A percentile compares a stretch with the other conserved stretches of the same genome.
Evolutionary conservation across 2,888 invertebrate species (phyloP).

Genomic region (Mythimna vitellina): DNA sequence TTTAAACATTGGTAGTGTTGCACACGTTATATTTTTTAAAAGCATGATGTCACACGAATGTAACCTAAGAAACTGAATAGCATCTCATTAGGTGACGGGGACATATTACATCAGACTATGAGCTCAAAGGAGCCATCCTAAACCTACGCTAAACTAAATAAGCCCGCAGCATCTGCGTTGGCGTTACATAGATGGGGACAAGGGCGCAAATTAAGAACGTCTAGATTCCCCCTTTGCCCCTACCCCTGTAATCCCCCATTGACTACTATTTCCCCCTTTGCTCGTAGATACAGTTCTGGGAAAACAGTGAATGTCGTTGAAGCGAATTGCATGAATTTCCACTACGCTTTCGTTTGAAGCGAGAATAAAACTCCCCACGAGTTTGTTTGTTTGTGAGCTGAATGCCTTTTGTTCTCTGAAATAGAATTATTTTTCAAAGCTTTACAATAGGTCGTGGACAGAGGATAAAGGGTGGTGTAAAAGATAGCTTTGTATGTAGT

Average conservation of each 20-base stretch:
- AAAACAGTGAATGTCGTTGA: slow-evolving; percentile 41
- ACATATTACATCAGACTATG: slow-evolving; percentile 6
- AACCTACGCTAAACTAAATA: slow-evolving; percentile 33
- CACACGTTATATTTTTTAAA: not conserved
- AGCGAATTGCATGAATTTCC: slow-evolving; percentile 27
- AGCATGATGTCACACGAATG: not conserved
- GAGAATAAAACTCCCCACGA: slow-evolving; percentile 19
- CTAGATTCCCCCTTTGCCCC: slow-evolving; percentile 20
- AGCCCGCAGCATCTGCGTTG: slow-evolving; percentile 25
- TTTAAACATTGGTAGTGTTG: not conserved
- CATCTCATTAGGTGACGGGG: slow-evolving; percentile 12
- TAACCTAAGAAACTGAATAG: slow-evolving; percentile 13
- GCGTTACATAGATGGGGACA: slow-evolving; percentile 41
- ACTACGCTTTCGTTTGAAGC: slow-evolving; percentile 27
- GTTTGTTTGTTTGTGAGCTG: slow-evolving; percentile 28
- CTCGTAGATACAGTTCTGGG: slow-evolving; percentile 12
- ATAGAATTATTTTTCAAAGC: slow-evolving; percentile 24
- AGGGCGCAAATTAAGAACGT: slow-evolving; percentile 56
- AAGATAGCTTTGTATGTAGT: slow-evolving; percentile 8
- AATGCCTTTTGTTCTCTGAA: slow-evolving; percentile 16
- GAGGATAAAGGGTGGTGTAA: slow-evolving; percentile 15
- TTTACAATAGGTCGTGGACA: slow-evolving; percentile 4
- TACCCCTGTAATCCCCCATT: slow-evolving; percentile 27
- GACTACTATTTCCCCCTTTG: slow-evolving; percentile 25
- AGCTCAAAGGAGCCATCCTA: slow-evolving; percentile 12